phyloP scores from a whole-genome alignment of 2,113 vertebrate species.

The Chaetops frenatus region DNA sequence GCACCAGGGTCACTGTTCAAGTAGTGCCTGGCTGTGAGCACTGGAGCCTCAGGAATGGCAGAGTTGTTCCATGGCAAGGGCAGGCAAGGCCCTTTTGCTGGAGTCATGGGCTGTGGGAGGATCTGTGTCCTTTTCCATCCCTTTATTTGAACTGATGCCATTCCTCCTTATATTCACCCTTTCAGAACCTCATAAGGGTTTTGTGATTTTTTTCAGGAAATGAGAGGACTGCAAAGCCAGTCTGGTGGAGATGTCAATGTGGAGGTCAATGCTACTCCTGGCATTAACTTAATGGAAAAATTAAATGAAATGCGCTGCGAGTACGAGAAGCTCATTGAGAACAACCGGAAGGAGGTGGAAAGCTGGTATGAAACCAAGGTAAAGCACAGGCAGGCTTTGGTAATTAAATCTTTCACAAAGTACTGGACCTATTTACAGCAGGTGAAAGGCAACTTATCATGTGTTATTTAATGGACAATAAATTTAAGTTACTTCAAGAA shows the following conservation, averaged over 20 bases:
- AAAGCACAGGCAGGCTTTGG: neutral
- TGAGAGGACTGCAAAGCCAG: conserved; percentile 54
- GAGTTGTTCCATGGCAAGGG: neutral
- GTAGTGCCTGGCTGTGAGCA: neutral
- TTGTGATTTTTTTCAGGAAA: conserved; percentile 34
- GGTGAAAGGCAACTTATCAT: neutral
- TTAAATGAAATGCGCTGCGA: conserved; percentile 76
- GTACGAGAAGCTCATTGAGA: conserved; percentile 74
- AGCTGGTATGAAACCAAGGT: conserved; percentile 83
- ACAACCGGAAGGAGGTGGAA: conserved; percentile 77
- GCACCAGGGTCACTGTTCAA: rapidly evolving
- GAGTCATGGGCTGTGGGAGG: neutral
- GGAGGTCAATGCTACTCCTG: conserved; percentile 79
- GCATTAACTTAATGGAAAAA: conserved; percentile 67
- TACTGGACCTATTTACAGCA: neutral
- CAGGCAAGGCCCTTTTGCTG: neutral
- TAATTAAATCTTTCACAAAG: neutral
- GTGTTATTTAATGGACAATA: neutral
- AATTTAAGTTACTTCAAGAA: neutral
- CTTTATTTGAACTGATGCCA: neutral
- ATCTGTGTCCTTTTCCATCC: neutral
- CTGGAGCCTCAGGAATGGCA: neutral
- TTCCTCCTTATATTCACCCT: neutral
- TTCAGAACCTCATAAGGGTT: neutral
- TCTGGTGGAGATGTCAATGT: conserved; percentile 74